Base-by-base conservation (phyloP, 2,888 invertebrate species). In the Didymodactylos carnosus region DNA sequence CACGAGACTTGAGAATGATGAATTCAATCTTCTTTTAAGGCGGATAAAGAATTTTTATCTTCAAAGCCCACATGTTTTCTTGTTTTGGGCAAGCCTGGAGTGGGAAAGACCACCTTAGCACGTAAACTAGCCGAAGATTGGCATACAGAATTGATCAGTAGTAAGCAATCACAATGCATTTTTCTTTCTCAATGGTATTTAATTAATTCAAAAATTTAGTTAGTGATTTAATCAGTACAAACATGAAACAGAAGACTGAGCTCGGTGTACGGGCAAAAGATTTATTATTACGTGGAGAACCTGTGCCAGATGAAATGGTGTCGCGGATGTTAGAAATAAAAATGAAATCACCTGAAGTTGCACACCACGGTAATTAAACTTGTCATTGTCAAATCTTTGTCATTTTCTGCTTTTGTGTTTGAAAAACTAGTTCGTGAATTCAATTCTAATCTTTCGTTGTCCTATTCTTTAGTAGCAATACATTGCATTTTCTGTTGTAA, bases 11-110 rank as follows among this genome's bases (percentile, higher is more conserved):
- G n/a, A n/a, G n/a, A n/a, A n/a, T n/a, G n/a, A n/a, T n/a, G n/a
- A n/a, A n/a, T n/a, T n/a, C n/a, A n/a, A 0, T 3, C 23, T 46
- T 0, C 16, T 16, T 29, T 62, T 19, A n/a, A 73, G 71, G 71
- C 74, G n/a, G 74, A 74, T 39, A 71, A 74, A 46, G n/a, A 51
- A n/a, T 74, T 71, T 39, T 25, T 74, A 8, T 27, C 29, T 39
- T 35, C 74, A 40, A 74, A 74, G 19, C 83, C 83, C 70, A 80
- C 82, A 73, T 83, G 83, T 76, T 83, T 83, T 76, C 76, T 83
- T 39, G 76, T 83, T 14, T 76, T 83, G 70, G 83, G 83, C 25
- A 83, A 83, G 78, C 83, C 83, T 69, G 83, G 83, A 7, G 77
- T 79, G 71, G 83, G 83, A 13, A 82, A 81, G 75, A 81, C 82